phyloP scores from a whole-genome alignment of 2,888 invertebrate genomes.

The Hemithea aestivaria region DNA sequence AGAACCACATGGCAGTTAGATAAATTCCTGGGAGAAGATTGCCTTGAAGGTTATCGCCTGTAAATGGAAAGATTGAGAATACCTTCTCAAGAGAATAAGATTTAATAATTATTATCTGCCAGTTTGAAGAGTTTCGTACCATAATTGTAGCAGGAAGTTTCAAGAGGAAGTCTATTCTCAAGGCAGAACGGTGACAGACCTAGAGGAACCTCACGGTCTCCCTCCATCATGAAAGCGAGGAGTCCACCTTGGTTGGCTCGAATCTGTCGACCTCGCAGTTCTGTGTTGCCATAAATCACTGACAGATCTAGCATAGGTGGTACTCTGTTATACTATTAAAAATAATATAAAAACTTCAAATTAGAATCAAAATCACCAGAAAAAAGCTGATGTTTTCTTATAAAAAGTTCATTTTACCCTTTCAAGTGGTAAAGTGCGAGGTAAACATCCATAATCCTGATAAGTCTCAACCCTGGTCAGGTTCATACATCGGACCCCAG shows the following conservation, averaged over 20 bases:
- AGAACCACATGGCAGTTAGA: conserved; percentile 37
- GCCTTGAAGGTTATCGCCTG: conserved; percentile 27
- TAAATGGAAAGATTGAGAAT: too few species aligned
- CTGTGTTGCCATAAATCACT: conserved; percentile 32
- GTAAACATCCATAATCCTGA: conserved; percentile 40
- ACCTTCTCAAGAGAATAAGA: too few species aligned
- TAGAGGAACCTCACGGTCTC: conserved; percentile 32
- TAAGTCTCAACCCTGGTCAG: conserved; percentile 43
- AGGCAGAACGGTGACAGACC: conserved; percentile 23
- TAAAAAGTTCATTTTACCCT: conserved; percentile 31
- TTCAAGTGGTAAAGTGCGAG: conserved; percentile 36
- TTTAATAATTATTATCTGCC: conserved; percentile 5
- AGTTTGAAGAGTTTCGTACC: conserved; percentile 25
- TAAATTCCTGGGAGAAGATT: conserved; percentile 33
- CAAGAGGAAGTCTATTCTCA: conserved; percentile 35
- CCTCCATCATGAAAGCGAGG: conserved; percentile 34
- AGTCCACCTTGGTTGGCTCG: conserved; percentile 33
- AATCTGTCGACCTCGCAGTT: conserved; percentile 20
- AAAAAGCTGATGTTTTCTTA: too few species aligned
- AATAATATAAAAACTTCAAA: background rate
- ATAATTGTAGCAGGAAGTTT: conserved; percentile 45
- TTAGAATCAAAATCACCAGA: background rate
- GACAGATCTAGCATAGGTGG: conserved; percentile 39
- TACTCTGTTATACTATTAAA: conserved; percentile 32
- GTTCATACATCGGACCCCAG: conserved; percentile 42